These are phyloP conservation scores for Cyclophora punctaria DNA, from an alignment of 2,888 invertebrate species.

Conservation along the genomic window DNA sequence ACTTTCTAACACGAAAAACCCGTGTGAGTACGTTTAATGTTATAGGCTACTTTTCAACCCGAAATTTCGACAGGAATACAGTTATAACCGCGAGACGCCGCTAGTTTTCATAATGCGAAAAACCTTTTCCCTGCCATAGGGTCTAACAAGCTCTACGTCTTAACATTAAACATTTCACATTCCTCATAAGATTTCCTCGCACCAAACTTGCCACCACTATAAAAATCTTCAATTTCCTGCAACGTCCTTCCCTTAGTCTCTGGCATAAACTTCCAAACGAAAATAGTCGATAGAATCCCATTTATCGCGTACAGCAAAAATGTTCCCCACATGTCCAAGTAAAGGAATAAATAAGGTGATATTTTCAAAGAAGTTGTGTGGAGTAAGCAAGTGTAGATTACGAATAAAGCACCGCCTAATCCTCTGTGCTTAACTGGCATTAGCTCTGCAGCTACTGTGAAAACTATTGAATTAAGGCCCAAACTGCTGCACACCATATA, in stretches of 20 bases:
- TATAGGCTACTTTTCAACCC: too few species aligned
- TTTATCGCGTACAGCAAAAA: conserved; percentile 14
- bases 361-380: conserved; percentile 15
- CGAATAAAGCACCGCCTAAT: conserved; percentile 14
- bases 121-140: too few species aligned
- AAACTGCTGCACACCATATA: conserved; percentile 9
- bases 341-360: conserved; percentile 16
- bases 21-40: too few species aligned
- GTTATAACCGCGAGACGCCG: too few species aligned
- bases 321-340: conserved; percentile 14
- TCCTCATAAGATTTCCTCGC: background rate
- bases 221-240: conserved; percentile 18
- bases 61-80: too few species aligned
- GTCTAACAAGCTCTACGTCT: too few species aligned
- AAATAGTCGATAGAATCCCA: conserved; percentile 4
- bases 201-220: conserved; percentile 11
- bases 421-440: conserved; percentile 21
- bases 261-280: conserved; percentile 18
- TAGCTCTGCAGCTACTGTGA: conserved; percentile 11
- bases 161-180: too few species aligned
- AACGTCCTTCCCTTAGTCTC: conserved; percentile 17
- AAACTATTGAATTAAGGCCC: conserved; percentile 8
- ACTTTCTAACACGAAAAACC: too few species aligned
- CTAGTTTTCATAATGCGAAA: too few species aligned
- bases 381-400: conserved; percentile 11